These are phyloP conservation scores for Linyphia triangularis DNA, from an alignment of 2,888 invertebrate species.

Conservation along the genomic window DNA sequence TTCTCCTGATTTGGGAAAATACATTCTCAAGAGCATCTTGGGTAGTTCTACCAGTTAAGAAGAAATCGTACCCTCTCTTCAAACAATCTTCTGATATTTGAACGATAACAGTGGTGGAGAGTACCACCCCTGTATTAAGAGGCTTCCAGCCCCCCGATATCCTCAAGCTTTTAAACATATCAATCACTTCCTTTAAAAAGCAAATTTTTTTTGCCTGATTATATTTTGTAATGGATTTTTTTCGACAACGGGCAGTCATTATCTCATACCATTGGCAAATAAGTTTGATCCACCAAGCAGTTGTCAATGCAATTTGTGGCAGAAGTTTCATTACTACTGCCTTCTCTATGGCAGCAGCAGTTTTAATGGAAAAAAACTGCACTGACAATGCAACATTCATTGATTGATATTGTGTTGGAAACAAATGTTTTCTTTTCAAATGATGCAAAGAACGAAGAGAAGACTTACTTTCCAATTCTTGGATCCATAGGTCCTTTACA, in stretches of 20 bases:
- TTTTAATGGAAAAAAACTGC: no score
- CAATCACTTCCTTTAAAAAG: not conserved
- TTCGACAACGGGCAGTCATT: not conserved
- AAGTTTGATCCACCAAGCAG: slow-evolving; percentile 3
- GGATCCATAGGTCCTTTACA: no score
- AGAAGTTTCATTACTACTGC: not conserved
- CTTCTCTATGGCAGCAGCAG: not conserved
- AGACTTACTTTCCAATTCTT: no score
- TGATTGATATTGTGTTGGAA: no score
- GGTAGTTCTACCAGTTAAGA: not conserved
- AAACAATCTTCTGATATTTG: not conserved
- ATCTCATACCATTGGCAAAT: slow-evolving; percentile 2
- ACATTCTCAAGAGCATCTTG: slow-evolving; percentile 21
- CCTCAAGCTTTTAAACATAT: not conserved
- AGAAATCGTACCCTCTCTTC: not conserved
- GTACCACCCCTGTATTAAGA: not conserved
- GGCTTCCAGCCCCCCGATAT: not conserved
- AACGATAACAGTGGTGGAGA: not conserved
- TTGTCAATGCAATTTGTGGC: not conserved
- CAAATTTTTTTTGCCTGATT: no score
- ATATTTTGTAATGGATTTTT: no score
- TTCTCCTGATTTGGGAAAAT: not conserved
- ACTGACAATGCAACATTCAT: no score
- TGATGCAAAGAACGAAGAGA: no score
- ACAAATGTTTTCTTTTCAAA: no score